Base-by-base conservation (phyloP, 2,797 vertebrate genomes). In the Mallotus villosus region DNA sequence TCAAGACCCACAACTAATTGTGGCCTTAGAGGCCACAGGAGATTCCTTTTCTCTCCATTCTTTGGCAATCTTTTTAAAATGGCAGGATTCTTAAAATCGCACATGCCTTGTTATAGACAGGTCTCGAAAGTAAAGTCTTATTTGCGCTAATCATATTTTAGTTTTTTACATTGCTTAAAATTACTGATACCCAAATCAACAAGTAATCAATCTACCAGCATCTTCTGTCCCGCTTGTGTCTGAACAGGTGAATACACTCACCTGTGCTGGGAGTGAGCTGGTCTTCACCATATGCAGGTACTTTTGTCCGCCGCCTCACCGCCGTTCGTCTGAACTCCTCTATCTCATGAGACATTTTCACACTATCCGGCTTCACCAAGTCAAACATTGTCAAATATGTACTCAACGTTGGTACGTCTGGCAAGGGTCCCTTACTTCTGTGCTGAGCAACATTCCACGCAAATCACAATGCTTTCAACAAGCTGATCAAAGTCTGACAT, bases 311-410 rank as follows among this genome's bases (percentile, higher is more conserved):
- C 74, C 90, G 84, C 9, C 85, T 82, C 21, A 92, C 71, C 0
- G 91, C 90, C 57, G 72, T 77, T 0, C 89, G 75, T 21, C 89
- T 79, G 82, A 91, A 92, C 62, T 91, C 89, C 70, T 91, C 87
- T 37, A 79, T 5, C 62, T 88, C 84, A 0, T 65, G 68, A 29
- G 6, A 22, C 59, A 61, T 64, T 2, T 73, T 87, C 81, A 87
- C 27, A 63, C 86, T 87, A 1, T 77, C 83, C 71, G 83, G 88
- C 79, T 85, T 90, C 76, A 81, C 87, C 46, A 81, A 24, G 75
- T 93, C 90, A 62, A 90, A 92, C 91, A 93, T 92, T 0, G 7
- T 68, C 0, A 16, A 46, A 46, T 46, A 14, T 46, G 41, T 14
- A 14, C 2, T 46, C 41, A 46, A 8, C 41, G 9, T 46, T 46